These are phyloP conservation scores for Ia io DNA, from an alignment of 2,113 vertebrate genomes.

Conservation along the genomic window DNA sequence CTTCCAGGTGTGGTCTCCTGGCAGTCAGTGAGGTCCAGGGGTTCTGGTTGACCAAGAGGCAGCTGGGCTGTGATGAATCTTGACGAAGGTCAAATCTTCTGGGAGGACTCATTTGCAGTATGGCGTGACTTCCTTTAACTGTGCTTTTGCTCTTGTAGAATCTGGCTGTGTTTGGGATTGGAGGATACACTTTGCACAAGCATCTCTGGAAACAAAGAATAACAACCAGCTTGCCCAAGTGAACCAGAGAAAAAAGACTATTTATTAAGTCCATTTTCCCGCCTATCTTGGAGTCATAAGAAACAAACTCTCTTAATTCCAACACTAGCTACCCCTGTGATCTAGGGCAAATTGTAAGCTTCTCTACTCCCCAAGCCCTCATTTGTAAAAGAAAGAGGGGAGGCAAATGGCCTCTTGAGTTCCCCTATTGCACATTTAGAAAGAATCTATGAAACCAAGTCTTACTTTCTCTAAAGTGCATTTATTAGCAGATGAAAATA, in stretches of 20 bases:
- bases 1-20: slow-evolving; percentile 6
- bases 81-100: not conserved
- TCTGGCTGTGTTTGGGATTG: slow-evolving; percentile 38
- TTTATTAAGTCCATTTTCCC: not conserved
- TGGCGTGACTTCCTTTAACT: slow-evolving; percentile 29
- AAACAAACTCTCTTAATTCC: not conserved
- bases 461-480: slow-evolving; percentile 4
- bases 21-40: not conserved
- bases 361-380: not conserved
- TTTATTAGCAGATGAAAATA: slow-evolving; percentile 26
- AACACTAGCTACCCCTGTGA: not conserved
- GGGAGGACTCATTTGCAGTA: slow-evolving; percentile 4
- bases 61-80: not conserved
- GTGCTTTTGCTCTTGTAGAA: slow-evolving; percentile 54
- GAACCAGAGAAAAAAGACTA: not conserved
- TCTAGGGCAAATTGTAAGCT: not conserved
- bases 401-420: not conserved
- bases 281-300: not conserved
- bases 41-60: slow-evolving; percentile 30
- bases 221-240: not conserved
- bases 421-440: not conserved
- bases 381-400: not conserved
- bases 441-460: not conserved
- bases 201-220: not conserved
- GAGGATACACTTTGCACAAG: slow-evolving; percentile 40